Conservation (phyloP, 2,797 vertebrate species). For the Urosaurus nigricauda region DNA sequence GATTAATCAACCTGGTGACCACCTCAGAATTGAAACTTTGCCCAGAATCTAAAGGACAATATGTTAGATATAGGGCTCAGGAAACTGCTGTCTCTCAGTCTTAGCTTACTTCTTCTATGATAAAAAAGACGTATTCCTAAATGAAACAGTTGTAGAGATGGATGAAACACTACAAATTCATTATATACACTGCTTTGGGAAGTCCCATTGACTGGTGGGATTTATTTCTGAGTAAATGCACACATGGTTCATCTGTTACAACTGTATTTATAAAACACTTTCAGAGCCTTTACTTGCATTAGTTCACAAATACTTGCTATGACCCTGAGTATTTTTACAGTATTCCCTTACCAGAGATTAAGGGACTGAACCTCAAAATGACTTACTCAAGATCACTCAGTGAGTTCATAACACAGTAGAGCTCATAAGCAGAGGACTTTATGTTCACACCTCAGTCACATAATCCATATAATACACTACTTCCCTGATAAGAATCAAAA, state of each 20-base stretch:
- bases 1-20: slow-evolving; percentile 16
- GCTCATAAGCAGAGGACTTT: neutral
- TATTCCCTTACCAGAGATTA: too few relatives aligned
- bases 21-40: neutral
- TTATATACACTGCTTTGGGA: neutral
- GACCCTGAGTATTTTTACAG: too few relatives aligned
- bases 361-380: neutral
- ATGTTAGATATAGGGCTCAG: neutral
- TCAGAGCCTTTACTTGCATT: neutral
- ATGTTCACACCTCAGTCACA: neutral
- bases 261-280: neutral
- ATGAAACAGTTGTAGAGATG: neutral
- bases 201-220: neutral
- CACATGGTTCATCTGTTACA: neutral
- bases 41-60: neutral
- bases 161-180: neutral
- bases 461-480: neutral
- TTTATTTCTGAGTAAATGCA: neutral
- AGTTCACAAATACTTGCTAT: neutral
- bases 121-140: neutral
- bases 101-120: neutral
- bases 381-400: neutral
- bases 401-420: neutral
- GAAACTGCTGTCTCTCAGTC: neutral
- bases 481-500: neutral